Conservation (phyloP, 2,113 vertebrate genomes). For the Orthonyx spaldingii region DNA sequence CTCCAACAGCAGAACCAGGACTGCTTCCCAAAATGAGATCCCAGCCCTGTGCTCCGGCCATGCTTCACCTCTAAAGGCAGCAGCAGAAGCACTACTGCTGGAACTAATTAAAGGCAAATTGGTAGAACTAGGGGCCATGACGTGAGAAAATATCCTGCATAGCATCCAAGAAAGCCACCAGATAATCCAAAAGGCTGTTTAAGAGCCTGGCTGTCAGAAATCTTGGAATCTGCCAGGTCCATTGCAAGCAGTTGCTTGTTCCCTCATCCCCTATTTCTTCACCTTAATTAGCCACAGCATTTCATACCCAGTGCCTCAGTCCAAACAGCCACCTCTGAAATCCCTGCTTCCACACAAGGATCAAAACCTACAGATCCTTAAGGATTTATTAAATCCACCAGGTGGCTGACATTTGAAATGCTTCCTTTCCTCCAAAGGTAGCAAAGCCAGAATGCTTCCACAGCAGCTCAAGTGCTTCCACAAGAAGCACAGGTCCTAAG, state of each 20-base stretch:
- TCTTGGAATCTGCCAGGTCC: background rate
- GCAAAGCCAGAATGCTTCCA: background rate
- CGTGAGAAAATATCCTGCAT: background rate
- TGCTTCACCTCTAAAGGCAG: background rate
- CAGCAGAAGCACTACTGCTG: background rate
- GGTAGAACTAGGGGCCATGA: background rate
- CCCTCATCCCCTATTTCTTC: background rate
- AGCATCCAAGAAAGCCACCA: background rate
- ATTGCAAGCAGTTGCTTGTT: background rate
- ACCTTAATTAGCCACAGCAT: background rate
- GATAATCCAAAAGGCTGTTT: conserved; percentile 13
- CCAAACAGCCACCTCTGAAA: background rate
- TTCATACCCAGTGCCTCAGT: background rate
- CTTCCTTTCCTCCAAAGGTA: background rate
- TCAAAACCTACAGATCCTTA: background rate
- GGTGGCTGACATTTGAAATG: background rate
- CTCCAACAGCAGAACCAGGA: background rate
- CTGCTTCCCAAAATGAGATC: background rate
- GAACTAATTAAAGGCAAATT: conserved; percentile 36
- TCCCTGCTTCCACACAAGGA: background rate
- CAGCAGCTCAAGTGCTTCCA: background rate
- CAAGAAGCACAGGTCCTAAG: background rate
- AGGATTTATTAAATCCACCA: background rate
- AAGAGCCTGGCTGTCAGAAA: background rate
- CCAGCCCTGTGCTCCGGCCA: background rate